Evolutionary conservation across 2,113 vertebrate genomes (phyloP).

Genomic region (Crotalus viridis): DNA sequence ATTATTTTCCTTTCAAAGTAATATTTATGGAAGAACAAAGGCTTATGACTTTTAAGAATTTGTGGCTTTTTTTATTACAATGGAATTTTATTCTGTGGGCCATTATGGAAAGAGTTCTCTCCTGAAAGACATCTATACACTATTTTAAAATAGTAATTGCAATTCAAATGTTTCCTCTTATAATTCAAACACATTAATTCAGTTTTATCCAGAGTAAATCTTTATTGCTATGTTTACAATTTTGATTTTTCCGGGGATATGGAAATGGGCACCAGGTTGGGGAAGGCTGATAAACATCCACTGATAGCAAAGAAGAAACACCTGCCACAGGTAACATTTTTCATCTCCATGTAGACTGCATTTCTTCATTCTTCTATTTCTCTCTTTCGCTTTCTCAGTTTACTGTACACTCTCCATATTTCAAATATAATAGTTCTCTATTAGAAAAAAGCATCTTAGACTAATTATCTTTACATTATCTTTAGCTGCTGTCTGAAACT

Average conservation of each 20-base stretch:
- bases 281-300: background rate
- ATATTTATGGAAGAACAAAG: background rate
- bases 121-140: background rate
- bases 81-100: background rate
- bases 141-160: background rate
- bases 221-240: background rate
- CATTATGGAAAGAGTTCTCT: background rate
- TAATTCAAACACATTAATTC: background rate
- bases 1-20: background rate
- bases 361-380: slow-evolving; percentile 44
- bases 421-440: slow-evolving; percentile 54
- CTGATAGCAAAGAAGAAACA: background rate
- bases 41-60: background rate
- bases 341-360: slow-evolving; percentile 61
- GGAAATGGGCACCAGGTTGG: background rate
- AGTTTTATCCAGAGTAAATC: background rate
- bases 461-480: slow-evolving; percentile 61
- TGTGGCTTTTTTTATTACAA: background rate
- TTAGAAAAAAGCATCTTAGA: slow-evolving; percentile 54
- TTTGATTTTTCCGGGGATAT: background rate
- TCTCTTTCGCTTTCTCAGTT: slow-evolving; percentile 64
- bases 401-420: slow-evolving; percentile 55
- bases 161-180: background rate
- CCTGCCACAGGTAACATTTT: slow-evolving; percentile 38
- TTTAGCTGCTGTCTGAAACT: slow-evolving; percentile 30